Evolutionary conservation across 1,140 invertebrate species (phyloP).

Genomic region (Conus betulinus): DNA sequence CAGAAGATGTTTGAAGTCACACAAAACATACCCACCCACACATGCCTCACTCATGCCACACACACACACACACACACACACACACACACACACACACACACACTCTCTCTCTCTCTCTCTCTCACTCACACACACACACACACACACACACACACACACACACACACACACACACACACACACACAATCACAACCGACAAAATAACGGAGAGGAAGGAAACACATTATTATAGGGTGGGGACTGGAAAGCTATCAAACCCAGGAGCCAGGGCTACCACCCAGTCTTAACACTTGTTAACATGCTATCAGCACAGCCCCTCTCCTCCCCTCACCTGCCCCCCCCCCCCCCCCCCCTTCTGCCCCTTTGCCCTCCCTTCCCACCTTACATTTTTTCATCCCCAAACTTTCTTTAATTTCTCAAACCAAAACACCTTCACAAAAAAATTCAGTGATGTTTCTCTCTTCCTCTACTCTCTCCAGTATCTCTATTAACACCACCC

Average conservation of each 20-base stretch:
- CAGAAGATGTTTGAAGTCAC: too few species aligned
- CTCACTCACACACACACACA: too few species aligned
- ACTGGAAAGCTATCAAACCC: background rate
- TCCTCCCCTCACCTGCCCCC: background rate
- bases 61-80: too few species aligned
- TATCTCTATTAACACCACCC: background rate
- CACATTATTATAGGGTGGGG: background rate
- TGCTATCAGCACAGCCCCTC: background rate
- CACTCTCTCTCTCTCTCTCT: too few species aligned
- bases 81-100: too few species aligned
- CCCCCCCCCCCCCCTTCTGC: background rate
- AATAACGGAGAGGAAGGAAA: background rate
- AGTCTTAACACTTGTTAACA: background rate
- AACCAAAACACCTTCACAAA: too few species aligned
- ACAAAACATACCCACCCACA: too few species aligned
- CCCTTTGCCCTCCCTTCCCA: background rate
- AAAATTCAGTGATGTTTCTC: background rate
- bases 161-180: too few species aligned
- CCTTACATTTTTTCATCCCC: background rate
- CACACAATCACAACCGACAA: too few species aligned
- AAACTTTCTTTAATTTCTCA: too few species aligned
- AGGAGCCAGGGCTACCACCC: background rate
- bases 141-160: too few species aligned
- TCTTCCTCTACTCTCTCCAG: background rate
- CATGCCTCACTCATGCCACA: too few species aligned